Conservation (phyloP, 1,140 invertebrate genomes). For the Latrodectus geometricus region DNA sequence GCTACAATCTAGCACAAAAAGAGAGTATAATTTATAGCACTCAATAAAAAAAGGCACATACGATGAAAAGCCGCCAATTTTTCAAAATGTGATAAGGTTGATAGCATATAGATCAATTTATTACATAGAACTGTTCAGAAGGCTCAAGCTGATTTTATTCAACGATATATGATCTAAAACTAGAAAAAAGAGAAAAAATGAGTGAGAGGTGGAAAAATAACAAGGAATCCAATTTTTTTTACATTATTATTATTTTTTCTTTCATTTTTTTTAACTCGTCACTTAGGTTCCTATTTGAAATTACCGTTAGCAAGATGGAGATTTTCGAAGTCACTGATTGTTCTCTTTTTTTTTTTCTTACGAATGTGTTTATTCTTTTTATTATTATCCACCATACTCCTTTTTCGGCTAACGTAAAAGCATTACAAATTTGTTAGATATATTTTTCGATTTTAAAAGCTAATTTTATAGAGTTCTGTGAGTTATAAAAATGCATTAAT, state of each 20-base stretch:
- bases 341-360: not conserved
- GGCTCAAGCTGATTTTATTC: conserved; percentile 53
- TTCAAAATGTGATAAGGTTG: conserved; percentile 57
- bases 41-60: conserved; percentile 53
- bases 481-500: conserved; percentile 53
- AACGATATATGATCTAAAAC: conserved; percentile 53
- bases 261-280: conserved; percentile 33
- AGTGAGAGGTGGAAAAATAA: conserved; percentile 41
- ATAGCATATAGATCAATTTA: conserved; percentile 60
- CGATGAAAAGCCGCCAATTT: conserved; percentile 58
- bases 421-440: not conserved
- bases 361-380: not conserved
- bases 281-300: conserved; percentile 52
- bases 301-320: conserved; percentile 46
- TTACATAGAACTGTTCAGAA: conserved; percentile 43
- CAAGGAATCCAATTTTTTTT: conserved; percentile 41
- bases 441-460: conserved; percentile 23
- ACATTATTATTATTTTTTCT: conserved; percentile 42
- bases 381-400: no score
- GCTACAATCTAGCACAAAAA: conserved; percentile 34
- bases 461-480: conserved; percentile 24
- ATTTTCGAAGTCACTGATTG: not conserved
- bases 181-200: conserved; percentile 39
- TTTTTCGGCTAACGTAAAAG: no score
- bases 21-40: conserved; percentile 55